Evolutionary conservation across 2,888 invertebrate species (phyloP), one percentile per base, ranked within the genome.

Genomic region (Diogma glabrata): DNA sequence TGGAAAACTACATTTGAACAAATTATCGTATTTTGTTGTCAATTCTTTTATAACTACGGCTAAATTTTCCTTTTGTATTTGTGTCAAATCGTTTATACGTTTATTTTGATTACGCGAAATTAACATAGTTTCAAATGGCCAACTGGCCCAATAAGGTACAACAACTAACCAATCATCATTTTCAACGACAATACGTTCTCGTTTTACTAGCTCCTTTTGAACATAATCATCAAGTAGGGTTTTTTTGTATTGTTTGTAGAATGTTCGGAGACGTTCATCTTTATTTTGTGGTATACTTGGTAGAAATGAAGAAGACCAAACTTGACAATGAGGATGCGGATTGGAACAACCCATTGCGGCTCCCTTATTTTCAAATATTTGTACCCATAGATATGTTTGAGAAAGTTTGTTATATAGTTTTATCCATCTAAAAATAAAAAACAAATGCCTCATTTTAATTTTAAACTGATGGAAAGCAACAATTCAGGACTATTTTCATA

Each of bases 351-450:
- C 97, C 92, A 96, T 97, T 43, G 92, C 76, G 1, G 87, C 82
- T 0, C 99, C 99, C 61, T 91, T 85, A 67, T 99, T 99, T 73
- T 99, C 99, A 72, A 99, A 99, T 60, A 99, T 87, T 75, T 97
- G 90, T 1, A 95, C 91, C 95, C 93, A 97, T 0, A 75, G 75
- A 72, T 86, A 94, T 51, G 79, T 82, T 38, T 77, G 69, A 0
- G 87, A 84, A 0, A 95, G 69, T 52, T 89, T 87, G 16, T 72
- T 67, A 50, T 80, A 75, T 63, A 94, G 84, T 47, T 78, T 78
- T 2, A 84, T 78, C 92, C 91, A 92, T 57, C 87, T 86, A 57
- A 28, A 56, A 51, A 43, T 47, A n/a, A n/a, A n/a, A n/a, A n/a
- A n/a, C n/a, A n/a, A n/a, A n/a, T n/a, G n/a, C n/a, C n/a, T n/a